Evolutionary conservation across 2,113 vertebrate species (phyloP), one percentile per base, ranked within the genome.

Genomic region (Nettapus auritus): DNA sequence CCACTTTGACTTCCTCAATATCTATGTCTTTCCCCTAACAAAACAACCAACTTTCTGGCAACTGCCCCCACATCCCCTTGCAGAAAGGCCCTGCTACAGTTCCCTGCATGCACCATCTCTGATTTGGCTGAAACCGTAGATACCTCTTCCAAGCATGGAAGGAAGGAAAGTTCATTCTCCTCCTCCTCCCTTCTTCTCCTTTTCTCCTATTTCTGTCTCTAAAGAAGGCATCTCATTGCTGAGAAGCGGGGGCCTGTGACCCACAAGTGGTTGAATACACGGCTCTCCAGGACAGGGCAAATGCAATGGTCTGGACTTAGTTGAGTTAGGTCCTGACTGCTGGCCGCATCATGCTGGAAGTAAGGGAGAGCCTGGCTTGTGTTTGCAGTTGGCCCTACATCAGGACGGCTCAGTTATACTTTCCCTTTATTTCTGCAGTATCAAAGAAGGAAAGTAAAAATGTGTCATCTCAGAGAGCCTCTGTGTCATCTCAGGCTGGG

Each of bases 231-330:
- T 48, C 36, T 88, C 28, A 33, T 33, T 77, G 78, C 55, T 60
- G 40, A 81, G 73, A 19, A 84, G 13, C 18, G n/a, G 0, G 0
- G n/a, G 17, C 9, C 36, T 31, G 21, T 55, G 50, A 63, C 6
- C 21, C 28, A 38, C 25, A 34, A 36, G 8, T 11, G 23, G 36
- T 55, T 77, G 36, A 53, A 63, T 22, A 20, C 0, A 1, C 5
- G 13, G n/a, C 31, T 36, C 11, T 50, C 0, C 3, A 2, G 34
- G 17, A 63, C 31, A 34, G 38, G 34, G n/a, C 44, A 93, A 63
- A n/a, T 16, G 9, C 21, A 29, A 9, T 3, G 12, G 20, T 71
- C 5, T n/a, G 38, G 21, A 12, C 36, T 25, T 55, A 34, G 13
- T 60, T 5, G 8, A 13, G 20, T 40, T 21, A 31, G 23, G 28